A percentile compares a stretch with the other conserved stretches of the same genome.
Conservation (phyloP, 2,797 vertebrate genomes). For the Vespertilio murinus region DNA sequence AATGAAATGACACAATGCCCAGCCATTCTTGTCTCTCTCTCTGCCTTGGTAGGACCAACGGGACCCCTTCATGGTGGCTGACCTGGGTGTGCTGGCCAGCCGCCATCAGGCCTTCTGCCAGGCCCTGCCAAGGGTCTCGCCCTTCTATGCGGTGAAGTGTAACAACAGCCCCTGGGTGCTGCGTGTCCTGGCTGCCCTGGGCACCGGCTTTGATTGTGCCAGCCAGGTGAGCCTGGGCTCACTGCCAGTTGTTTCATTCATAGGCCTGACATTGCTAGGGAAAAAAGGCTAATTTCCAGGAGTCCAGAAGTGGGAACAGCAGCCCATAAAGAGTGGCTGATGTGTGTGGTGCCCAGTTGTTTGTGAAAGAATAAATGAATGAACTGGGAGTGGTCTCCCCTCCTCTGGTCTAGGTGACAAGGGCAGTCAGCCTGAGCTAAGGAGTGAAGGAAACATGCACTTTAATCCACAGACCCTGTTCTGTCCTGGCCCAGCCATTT, state of each 20-base stretch:
- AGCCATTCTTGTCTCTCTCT: not conserved
- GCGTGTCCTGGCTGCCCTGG: slow-evolving; percentile 64
- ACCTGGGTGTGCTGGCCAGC: slow-evolving; percentile 51
- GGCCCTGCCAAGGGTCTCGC: slow-evolving; percentile 68
- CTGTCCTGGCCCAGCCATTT: not conserved
- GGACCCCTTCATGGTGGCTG: slow-evolving; percentile 68
- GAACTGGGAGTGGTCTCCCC: accelerated
- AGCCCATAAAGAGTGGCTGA: not conserved
- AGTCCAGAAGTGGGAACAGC: not conserved
- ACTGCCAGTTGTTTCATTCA: not conserved
- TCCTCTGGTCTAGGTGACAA: accelerated
- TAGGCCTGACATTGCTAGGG: too few species aligned
- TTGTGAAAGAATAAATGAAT: not conserved
- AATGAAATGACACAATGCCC: not conserved
- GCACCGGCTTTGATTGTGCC: slow-evolving; percentile 77
- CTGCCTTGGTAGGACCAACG: slow-evolving; percentile 24
- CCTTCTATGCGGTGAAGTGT: slow-evolving; percentile 78
- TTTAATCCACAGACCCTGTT: not conserved
- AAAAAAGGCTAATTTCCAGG: not conserved
- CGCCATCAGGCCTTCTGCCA: slow-evolving; percentile 63
- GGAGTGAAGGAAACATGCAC: not conserved
- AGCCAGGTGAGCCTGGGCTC: slow-evolving; percentile 71
- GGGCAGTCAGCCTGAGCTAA: not conserved
- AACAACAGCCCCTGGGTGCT: slow-evolving; percentile 67
- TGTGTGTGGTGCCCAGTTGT: not conserved